Percentiles rank a stretch among this genome's conserved stretches.
Conservation (phyloP, 2,888 invertebrate species). For the Drosophila hamatofila region DNA sequence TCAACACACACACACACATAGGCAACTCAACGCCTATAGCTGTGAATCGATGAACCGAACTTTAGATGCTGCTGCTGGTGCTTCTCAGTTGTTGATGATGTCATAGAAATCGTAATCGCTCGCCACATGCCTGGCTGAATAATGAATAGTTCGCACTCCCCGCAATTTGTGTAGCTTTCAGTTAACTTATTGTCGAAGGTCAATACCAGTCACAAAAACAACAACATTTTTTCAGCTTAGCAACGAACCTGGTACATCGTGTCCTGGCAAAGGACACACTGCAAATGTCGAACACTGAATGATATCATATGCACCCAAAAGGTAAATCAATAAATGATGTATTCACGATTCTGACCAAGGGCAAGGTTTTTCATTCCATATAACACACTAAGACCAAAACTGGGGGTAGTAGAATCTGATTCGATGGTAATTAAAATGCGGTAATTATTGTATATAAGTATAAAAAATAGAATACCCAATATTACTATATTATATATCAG, state of each 20-base stretch:
- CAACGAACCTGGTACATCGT: conserved; percentile 15
- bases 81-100: conserved; percentile 60
- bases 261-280: conserved; percentile 36
- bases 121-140: conserved; percentile 17
- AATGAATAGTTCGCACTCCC: conserved; percentile 42
- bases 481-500: too few species aligned
- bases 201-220: conserved; percentile 36
- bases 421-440: neutral
- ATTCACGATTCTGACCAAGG: conserved; percentile 30
- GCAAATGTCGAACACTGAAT: conserved; percentile 22
- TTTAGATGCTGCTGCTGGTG: conserved; percentile 29
- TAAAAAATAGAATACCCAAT: neutral
- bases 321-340: conserved; percentile 64
- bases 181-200: conserved; percentile 63
- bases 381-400: neutral
- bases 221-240: conserved; percentile 14
- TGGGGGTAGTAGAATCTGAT: neutral
- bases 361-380: conserved; percentile 24
- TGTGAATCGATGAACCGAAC: conserved; percentile 57
- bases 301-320: conserved; percentile 54
- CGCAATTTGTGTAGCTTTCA: conserved; percentile 45
- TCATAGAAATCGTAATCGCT: conserved; percentile 49
- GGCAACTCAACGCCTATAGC: conserved; percentile 28
- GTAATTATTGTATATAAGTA: neutral
- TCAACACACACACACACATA: conserved; percentile 13